Evolutionary conservation across 2,888 invertebrate species (phyloP), one percentile per base, ranked within the genome.

Genomic region (Synanthedon andrenaeformis): DNA sequence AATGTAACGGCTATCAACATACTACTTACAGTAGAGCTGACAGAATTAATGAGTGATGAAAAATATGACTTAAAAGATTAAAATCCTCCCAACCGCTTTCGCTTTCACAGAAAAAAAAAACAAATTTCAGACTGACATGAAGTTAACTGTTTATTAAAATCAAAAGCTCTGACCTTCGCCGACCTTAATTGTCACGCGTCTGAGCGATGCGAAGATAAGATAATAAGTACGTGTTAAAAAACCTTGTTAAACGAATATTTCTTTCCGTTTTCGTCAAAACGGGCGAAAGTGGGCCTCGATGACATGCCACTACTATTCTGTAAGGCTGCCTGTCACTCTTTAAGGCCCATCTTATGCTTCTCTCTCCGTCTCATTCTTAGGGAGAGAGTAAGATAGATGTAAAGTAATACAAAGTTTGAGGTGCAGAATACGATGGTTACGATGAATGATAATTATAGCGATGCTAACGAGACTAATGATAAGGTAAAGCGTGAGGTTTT

Each of bases 401-500:
- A 53, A 41, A 48, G 23, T 52, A 35, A 8, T 57, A 52, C 60
- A 58, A 57, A 57, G 42, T 55, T 51, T 56, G 52, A 67, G 61
- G 62, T 62, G 58, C 51, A 56, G 45, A 54, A 52, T 52, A 56
- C 41, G 45, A 53, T 42, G 65, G 62, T 62, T 59, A 63, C 56
- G 66, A 65, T 72, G 66, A 72, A 67, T 72, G 69, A 66, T 74
- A 71, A 75, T 75, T 70, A 69, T 60, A 62, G 57, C 51, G 57
- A 52, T 59, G 63, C 65, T 76, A 72, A 77, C 66, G 63, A 69
- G 68, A 58, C 69, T 70, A 72, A 70, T 71, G 65, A 68, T 66
- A 68, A 67, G 59, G 61, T 60, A 64, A 64, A 67, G 61, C 60
- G 55, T 19, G 14, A 51, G 35, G 51, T 53, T 42, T 54, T 41